phyloP scores from a whole-genome alignment of 2,888 invertebrate genomes.

The Dromius quadrimaculatus region DNA sequence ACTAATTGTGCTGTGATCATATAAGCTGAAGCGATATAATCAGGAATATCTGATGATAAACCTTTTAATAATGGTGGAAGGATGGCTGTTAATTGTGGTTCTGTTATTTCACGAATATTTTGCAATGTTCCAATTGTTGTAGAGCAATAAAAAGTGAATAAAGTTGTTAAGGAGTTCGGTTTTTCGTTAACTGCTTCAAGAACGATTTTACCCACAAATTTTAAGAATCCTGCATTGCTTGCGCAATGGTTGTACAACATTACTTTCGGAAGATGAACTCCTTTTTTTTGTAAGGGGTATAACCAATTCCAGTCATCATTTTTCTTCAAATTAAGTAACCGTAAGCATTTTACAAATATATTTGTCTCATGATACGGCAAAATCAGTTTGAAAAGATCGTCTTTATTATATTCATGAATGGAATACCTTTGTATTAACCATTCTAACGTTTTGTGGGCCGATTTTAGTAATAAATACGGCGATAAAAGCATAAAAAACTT shows the following conservation, averaged over 20 bases:
- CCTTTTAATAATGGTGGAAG: constrained; percentile 80
- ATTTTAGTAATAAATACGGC: constrained; percentile 88
- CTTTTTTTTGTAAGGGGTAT: constrained; percentile 77
- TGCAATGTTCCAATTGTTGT: constrained; percentile 80
- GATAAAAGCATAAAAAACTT: constrained; percentile 85
- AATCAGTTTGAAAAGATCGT: constrained; percentile 82
- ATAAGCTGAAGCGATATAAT: constrained; percentile 80
- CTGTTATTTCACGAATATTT: constrained; percentile 69
- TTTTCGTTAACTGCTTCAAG: constrained; percentile 72
- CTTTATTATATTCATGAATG: constrained; percentile 89
- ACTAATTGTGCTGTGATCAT: constrained; percentile 80
- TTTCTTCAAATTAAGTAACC: constrained; percentile 76
- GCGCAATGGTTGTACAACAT: constrained; percentile 80
- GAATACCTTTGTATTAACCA: constrained; percentile 93
- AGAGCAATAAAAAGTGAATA: constrained; percentile 85
- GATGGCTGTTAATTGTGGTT: constrained; percentile 76
- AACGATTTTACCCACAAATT: constrained; percentile 73
- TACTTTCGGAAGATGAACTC: constrained; percentile 79
- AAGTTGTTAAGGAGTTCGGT: constrained; percentile 74
- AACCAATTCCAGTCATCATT: constrained; percentile 84
- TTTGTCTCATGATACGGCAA: constrained; percentile 95
- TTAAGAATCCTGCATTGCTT: constrained; percentile 73
- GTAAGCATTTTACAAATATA: constrained; percentile 85
- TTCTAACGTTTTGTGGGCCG: constrained; percentile 91
- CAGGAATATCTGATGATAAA: constrained; percentile 74